Base-by-base conservation (phyloP, 2,888 invertebrate species). In the Ophioninae sp. region DNA sequence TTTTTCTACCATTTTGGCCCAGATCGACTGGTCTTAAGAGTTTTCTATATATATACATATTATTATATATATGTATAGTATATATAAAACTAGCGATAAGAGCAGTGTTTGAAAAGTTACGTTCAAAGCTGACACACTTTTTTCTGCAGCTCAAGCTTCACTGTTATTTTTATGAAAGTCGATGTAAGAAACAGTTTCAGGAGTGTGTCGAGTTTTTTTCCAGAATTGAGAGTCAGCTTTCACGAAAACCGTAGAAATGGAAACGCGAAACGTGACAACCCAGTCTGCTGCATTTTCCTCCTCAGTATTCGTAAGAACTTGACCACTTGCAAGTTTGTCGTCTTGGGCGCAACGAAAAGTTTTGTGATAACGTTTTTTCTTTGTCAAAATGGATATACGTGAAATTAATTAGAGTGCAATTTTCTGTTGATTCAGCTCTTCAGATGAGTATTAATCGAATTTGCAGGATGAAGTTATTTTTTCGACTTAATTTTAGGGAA, bases 1-100 rank as follows among this genome's bases (percentile, higher is more conserved):
- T 81, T 82, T 67, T 77, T 13, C 13, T 57, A 30, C 64, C 79
- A 82, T 76, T 73, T 77, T 78, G 80, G 74, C 77, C 74, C 74
- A 64, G 65, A 80, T 80, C 37, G 70, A 44, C 59, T 44, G 21
- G 23, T 72, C 64, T 59, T 50, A 56, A 20, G 39, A 30, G 37
- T 74, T 30, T 30, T 30, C n/a, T 30, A 30, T 30, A 3, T 30
- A 30, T 30, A 30, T 3, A 30, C 30, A 30, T 30, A 30, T 3
- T 30, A 1, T 30, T 3, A 30, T 30, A 10, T n/a, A 73, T 50
- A 10, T 73, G n/a, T 20, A 64, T 30, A 64, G 23, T 50, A 17
- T n/a, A 5, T 17, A 73, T 41, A 17, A 37, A 10, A 65, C n/a
- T 13, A n/a, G 64, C 37, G 10, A 74, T 65, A 56, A 50, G 56